Evolutionary conservation across 1,140 invertebrate species (phyloP).

Genomic region (Pseudomyrmex pallidus): DNA sequence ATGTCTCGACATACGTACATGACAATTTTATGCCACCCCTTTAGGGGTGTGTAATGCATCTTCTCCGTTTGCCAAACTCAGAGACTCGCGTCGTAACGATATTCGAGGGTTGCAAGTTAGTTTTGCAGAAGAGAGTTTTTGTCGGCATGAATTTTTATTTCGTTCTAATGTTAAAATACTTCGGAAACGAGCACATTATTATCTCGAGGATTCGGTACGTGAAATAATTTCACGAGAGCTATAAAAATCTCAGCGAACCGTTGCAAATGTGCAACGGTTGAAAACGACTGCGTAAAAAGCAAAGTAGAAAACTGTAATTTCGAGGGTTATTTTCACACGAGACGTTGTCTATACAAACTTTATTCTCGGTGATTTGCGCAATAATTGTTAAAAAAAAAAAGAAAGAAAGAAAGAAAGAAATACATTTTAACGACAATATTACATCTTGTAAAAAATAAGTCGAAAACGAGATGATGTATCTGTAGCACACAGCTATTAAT

Average conservation of each 20-base stretch:
- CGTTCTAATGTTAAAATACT: constrained; percentile 44
- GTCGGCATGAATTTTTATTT: constrained; percentile 31
- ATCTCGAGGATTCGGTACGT: constrained; percentile 47
- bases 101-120: constrained; percentile 37
- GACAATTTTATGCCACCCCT: constrained; percentile 51
- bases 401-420: neutral
- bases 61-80: constrained; percentile 18
- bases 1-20: constrained; percentile 32
- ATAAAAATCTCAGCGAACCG: constrained; percentile 48
- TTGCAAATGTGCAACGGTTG: neutral
- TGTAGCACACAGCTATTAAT: constrained; percentile 24
- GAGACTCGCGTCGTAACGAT: constrained; percentile 21
- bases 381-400: neutral
- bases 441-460: neutral
- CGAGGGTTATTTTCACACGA: neutral
- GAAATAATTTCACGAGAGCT: constrained; percentile 51
- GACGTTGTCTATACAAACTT: neutral
- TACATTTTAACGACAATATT: neutral
- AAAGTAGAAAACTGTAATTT: constrained; percentile 6
- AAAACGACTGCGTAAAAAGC: constrained; percentile 8
- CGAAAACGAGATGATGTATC: neutral
- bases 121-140: constrained; percentile 5
- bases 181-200: constrained; percentile 46
- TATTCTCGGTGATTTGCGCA: constrained; percentile 5
- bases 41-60: constrained; percentile 11